Base-by-base conservation (phyloP, 2,113 vertebrate genomes). In the Pelvicachromis taeniatus region DNA sequence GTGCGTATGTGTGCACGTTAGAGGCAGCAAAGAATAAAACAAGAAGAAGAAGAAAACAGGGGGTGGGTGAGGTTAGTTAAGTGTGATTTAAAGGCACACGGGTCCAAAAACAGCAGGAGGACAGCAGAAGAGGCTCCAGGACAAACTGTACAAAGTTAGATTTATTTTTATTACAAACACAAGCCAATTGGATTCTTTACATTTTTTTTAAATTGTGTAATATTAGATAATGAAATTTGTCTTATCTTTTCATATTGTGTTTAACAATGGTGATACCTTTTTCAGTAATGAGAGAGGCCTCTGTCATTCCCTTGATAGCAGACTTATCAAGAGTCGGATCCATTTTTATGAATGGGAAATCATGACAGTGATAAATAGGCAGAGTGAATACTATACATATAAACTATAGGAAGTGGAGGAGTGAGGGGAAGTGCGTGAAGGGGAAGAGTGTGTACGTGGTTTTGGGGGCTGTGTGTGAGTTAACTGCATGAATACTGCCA, bases 261-360 rank as follows among this genome's bases (percentile, higher is more conserved):
- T 21, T 14, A 45, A 12, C 77, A 13, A 54, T 11, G 61, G 42
- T 19, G 19, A 42, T 55, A 38, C 61, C 40, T 65, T 26, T 63
- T 33, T 21, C 77, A 70, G 26, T 38, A 19, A 19, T 12, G 54
- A 2, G 10, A 29, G 26, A 81, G 17, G 42, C n/a, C 17, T 59
- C n/a, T 35, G 7, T 78, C 23, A 75, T 12, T 11, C 21, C 11
- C n/a, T 55, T 40, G 31, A 78, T 88, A 56, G 56, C 50, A 11
- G 42, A 78, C 26, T 77, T 65, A 78, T 84, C 80, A 55, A 55
- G 35, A 87, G 77, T 40, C 6, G 59, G 80, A 75, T 86, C 84
- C 19, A 19, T 92, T 94, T 92, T 94, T 92, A 93, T 95, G 94
- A 95, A 95, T 95, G 95, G 91, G 77, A 81, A 82, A 63, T 85